Conservation (phyloP, 2,797 vertebrate species). For the Sparus aurata region DNA sequence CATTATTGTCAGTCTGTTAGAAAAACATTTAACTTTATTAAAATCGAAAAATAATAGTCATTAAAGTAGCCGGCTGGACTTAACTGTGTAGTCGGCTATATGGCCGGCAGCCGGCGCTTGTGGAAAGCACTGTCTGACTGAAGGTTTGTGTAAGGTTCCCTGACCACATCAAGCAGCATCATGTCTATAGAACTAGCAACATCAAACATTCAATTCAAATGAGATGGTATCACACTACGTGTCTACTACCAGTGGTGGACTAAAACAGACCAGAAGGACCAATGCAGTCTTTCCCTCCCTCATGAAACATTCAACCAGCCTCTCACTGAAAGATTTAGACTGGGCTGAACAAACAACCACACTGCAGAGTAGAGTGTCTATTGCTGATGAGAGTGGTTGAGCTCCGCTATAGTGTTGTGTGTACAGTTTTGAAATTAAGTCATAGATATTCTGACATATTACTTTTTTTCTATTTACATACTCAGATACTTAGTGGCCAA, state of each 20-base stretch:
- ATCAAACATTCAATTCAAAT: neutral
- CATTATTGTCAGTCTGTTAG: too few species aligned
- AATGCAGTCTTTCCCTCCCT: neutral
- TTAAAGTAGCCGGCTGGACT: too few species aligned
- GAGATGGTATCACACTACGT: neutral
- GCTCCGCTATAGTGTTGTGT: neutral
- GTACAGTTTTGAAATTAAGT: slow-evolving; percentile 12
- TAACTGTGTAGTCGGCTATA: too few species aligned
- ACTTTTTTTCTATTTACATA: slow-evolving; percentile 1
- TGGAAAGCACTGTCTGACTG: too few species aligned
- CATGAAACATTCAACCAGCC: neutral
- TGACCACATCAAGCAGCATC: slow-evolving; percentile 2
- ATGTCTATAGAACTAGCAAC: neutral
- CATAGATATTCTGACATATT: neutral
- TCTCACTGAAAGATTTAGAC: neutral
- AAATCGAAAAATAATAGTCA: too few species aligned
- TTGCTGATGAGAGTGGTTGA: neutral
- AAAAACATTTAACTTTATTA: too few species aligned
- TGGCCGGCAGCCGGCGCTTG: too few species aligned
- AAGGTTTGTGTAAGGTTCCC: neutral
- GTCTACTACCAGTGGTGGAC: neutral
- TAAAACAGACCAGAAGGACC: neutral
- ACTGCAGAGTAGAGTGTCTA: neutral
- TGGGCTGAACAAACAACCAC: neutral
- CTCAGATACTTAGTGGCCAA: neutral